Conservation (phyloP, 2,888 invertebrate species). For the Cataglyphis altisquamis region DNA sequence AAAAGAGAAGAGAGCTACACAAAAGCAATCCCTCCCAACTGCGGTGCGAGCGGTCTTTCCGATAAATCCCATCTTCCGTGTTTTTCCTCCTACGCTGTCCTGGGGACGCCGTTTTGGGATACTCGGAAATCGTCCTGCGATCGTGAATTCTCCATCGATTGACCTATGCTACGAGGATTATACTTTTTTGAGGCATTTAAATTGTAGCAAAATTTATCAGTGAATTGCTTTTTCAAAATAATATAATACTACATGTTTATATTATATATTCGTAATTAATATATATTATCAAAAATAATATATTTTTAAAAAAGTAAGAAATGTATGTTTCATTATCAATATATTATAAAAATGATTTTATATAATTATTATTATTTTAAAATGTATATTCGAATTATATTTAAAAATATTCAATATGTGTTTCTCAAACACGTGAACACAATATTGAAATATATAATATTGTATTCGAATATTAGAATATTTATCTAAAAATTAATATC, state of each 20-base stretch:
- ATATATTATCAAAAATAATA: background rate
- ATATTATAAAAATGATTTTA: background rate
- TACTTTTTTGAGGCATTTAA: background rate
- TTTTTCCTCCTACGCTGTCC: constrained; percentile 65
- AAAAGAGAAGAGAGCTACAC: constrained; percentile 71
- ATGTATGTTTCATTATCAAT: constrained; percentile 10
- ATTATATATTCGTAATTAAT: constrained; percentile 1
- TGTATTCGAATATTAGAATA: background rate
- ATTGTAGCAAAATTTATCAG: background rate
- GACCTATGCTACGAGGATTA: background rate
- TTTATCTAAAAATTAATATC: background rate
- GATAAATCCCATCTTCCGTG: constrained; percentile 75
- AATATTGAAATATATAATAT: background rate
- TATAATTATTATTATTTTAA: background rate
- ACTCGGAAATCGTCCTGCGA: constrained; percentile 59
- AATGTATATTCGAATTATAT: background rate
- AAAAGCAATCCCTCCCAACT: constrained; percentile 76
- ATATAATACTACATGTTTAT: background rate
- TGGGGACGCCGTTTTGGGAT: constrained; percentile 51
- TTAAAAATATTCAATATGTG: constrained; percentile 2
- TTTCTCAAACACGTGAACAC: background rate
- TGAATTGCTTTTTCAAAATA: background rate
- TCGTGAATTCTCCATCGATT: constrained; percentile 42
- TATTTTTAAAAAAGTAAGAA: background rate
- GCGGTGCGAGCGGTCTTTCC: constrained; percentile 23